Percentiles rank a stretch among this genome's conserved stretches.
Conservation (phyloP, 2,797 vertebrate genomes). For the Iguana delicatissima region DNA sequence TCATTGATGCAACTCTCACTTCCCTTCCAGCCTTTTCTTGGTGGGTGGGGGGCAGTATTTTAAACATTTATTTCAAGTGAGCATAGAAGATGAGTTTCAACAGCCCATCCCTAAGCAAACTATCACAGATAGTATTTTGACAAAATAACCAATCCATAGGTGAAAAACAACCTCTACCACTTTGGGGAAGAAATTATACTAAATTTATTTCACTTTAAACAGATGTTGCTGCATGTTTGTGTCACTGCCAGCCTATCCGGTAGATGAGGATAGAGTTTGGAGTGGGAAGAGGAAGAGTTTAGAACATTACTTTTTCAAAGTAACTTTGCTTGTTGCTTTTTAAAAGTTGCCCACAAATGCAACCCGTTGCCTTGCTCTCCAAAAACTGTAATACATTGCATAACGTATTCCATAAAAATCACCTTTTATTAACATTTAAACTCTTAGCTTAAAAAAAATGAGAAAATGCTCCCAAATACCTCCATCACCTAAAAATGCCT, state of each 20-base stretch:
- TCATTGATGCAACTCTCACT: slow-evolving; percentile 1
- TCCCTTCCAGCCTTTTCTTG: not conserved
- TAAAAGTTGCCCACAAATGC: not conserved
- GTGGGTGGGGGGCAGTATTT: not conserved
- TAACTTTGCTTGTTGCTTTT: not conserved
- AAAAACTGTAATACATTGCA: too few relatives aligned
- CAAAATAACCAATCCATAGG: not conserved
- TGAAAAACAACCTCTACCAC: not conserved
- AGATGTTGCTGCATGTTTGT: not conserved
- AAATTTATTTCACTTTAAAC: not conserved
- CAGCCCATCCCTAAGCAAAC: not conserved
- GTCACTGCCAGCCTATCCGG: not conserved
- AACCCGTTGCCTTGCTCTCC: too few relatives aligned
- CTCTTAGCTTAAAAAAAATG: not conserved
- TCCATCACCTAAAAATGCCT: not conserved
- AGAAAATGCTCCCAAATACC: not conserved
- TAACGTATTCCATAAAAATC: too few relatives aligned
- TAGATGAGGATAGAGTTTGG: not conserved
- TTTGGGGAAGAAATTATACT: not conserved
- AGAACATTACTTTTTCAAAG: not conserved
- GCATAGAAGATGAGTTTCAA: not conserved
- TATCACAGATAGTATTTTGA: not conserved
- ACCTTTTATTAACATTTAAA: not conserved
- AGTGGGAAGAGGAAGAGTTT: not conserved
- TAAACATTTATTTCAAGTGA: not conserved